phyloP scores from a whole-genome alignment of 2,797 vertebrate genomes.

The Australoheros facetus region DNA sequence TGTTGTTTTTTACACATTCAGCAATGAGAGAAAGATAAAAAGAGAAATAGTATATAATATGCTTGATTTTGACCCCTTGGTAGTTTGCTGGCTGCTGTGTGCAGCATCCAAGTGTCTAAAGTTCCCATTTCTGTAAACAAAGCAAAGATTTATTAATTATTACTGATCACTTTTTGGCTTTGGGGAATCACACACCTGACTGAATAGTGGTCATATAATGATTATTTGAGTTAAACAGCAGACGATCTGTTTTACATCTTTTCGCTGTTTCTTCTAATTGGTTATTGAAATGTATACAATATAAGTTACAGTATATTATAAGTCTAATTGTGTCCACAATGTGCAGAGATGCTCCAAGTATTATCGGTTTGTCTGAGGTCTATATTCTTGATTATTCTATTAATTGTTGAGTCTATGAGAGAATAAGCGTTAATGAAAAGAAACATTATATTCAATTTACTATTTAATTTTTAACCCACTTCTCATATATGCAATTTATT shows the following conservation, averaged over 20 bases:
- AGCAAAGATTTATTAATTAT: conserved; percentile 26
- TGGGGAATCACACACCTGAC: background rate
- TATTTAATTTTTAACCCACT: background rate
- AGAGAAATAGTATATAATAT: conserved; percentile 45
- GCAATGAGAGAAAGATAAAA: conserved; percentile 36
- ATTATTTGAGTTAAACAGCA: background rate
- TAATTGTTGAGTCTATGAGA: background rate
- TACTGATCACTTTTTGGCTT: background rate
- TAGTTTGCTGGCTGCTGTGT: conserved; percentile 28
- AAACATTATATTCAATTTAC: background rate
- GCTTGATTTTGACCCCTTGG: conserved; percentile 31
- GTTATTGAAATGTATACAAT: background rate
- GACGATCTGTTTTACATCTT: background rate
- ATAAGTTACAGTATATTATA: background rate
- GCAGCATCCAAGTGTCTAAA: conserved; percentile 26
- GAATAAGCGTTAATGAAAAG: background rate
- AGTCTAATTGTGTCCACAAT: background rate
- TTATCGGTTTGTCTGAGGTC: background rate
- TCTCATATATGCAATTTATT: too few relatives aligned
- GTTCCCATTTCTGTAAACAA: conserved; percentile 11
- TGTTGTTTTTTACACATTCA: conserved; percentile 45
- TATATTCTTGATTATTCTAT: background rate
- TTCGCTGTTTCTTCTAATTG: background rate
- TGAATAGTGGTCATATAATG: background rate
- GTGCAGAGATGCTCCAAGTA: background rate